Base-by-base conservation (phyloP, 2,797 vertebrate species). In the Microctenopoma lineatum region DNA sequence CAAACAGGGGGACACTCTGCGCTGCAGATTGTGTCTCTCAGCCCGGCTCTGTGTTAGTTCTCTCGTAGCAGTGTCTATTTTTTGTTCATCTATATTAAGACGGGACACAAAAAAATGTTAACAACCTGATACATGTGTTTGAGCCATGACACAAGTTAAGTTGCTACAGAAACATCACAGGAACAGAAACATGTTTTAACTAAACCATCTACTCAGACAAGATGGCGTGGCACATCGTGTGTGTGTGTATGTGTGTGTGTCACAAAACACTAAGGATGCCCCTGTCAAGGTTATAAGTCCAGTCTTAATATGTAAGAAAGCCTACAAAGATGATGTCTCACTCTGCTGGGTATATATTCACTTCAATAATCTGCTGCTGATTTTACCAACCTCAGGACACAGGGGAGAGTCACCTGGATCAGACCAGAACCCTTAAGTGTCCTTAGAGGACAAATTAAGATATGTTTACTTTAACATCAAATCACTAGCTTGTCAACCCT, bases 1-100 rank as follows among this genome's bases (percentile, higher is more conserved):
- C 71, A 74, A 84, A 83, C 70, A 75, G 71, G 75, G 72, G 46
- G 69, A 77, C 64, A 68, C 63, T 59, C 59, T 47, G 34, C 75
- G 39, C 53, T 59, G 78, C 73, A 81, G 75, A 84, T 73, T 66
- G 66, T 15, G 61, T 51, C 21, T 53, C 57, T 70, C 29, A 65
- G 66, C 59, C 45, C 21, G 38, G 16, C 53, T 34, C 45, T 36
- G 45, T 65, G 60, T 61, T 72, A 70, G 60, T 80, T 79, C 63
- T 7, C 75, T 71, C 51, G 47, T 45, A 59, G 13, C 55, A 60
- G 58, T 47, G 9, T 39, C 1, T 59, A 12, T 71, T 62, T 51
- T 65, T 34, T 11, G 9, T 66, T 45, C 21, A 74, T 15, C 56
- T 61, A 47, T 47, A 18, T 32, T 58, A 65, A 77, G 48, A 56